Conservation (phyloP, 2,888 invertebrate species). For the Acanthoscelides obtectus region DNA sequence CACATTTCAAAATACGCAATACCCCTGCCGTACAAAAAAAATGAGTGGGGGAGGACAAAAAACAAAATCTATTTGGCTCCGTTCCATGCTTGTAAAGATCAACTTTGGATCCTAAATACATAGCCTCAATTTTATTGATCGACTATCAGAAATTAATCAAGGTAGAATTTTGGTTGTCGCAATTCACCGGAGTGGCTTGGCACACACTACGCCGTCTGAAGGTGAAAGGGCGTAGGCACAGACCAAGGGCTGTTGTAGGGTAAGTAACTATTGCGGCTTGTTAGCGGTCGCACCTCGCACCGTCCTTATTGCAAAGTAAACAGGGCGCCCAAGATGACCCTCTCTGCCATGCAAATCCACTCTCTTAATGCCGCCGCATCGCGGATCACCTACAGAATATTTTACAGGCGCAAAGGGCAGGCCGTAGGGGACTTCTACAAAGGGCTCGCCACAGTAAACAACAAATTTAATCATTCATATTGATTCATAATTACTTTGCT, state of each 20-base stretch:
- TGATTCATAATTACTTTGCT: too few species aligned
- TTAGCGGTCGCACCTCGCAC: slow-evolving; percentile 21
- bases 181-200: neutral
- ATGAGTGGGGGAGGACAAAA: too few species aligned
- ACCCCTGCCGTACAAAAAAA: too few species aligned
- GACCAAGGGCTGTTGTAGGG: neutral
- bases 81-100: too few species aligned
- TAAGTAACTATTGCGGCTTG: slow-evolving; percentile 1
- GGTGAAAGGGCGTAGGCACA: neutral
- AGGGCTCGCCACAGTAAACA: too few species aligned
- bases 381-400: neutral
- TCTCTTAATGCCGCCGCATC: slow-evolving; percentile 4
- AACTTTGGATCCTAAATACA: too few species aligned
- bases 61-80: too few species aligned
- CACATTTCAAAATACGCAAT: too few species aligned
- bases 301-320: slow-evolving; percentile 40
- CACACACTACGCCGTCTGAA: neutral
- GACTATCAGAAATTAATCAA: neutral
- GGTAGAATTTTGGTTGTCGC: neutral
- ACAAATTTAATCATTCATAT: too few species aligned
- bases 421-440: neutral
- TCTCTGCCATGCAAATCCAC: slow-evolving; percentile 42
- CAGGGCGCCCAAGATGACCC: slow-evolving; percentile 36
- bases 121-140: too few species aligned
- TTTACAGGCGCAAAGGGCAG: neutral